These are phyloP conservation scores for Gobio occitaniae DNA, from an alignment of 2,797 vertebrate genomes.

Conservation along the genomic window DNA sequence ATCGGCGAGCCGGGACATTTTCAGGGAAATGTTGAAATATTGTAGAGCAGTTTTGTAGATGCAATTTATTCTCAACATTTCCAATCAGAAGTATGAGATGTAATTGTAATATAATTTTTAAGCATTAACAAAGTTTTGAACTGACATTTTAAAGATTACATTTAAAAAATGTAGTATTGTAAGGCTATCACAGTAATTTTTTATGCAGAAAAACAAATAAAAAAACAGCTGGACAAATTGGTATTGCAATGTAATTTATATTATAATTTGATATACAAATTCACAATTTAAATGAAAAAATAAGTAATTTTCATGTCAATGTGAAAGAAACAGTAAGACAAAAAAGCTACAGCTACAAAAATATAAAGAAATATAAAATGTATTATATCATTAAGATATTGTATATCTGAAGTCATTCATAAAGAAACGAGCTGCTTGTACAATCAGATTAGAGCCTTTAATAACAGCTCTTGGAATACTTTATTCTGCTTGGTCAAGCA, in stretches of 20 bases:
- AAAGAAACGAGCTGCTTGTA: neutral
- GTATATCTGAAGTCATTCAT: neutral
- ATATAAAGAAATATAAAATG: neutral
- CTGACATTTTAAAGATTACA: neutral
- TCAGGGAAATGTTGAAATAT: constrained; percentile 90
- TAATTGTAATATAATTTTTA: neutral
- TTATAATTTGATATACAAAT: neutral
- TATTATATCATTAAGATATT: neutral
- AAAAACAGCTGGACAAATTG: constrained; percentile 1
- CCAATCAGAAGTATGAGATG: neutral
- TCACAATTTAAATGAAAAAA: neutral
- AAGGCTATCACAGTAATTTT: too few relatives aligned
- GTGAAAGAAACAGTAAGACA: neutral
- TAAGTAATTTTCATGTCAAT: neutral
- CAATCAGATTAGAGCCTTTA: neutral
- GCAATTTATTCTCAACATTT: neutral
- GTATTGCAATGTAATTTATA: neutral
- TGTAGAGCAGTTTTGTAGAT: constrained; percentile 85
- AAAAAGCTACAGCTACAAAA: neutral
- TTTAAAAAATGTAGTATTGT: neutral
- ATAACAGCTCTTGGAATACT: neutral
- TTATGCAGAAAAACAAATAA: neutral
- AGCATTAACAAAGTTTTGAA: neutral
- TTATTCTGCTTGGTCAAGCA: neutral
- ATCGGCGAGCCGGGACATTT: constrained; percentile 84